Evolutionary conservation across 2,113 vertebrate genomes (phyloP).

Genomic region (Platichthys flesus): DNA sequence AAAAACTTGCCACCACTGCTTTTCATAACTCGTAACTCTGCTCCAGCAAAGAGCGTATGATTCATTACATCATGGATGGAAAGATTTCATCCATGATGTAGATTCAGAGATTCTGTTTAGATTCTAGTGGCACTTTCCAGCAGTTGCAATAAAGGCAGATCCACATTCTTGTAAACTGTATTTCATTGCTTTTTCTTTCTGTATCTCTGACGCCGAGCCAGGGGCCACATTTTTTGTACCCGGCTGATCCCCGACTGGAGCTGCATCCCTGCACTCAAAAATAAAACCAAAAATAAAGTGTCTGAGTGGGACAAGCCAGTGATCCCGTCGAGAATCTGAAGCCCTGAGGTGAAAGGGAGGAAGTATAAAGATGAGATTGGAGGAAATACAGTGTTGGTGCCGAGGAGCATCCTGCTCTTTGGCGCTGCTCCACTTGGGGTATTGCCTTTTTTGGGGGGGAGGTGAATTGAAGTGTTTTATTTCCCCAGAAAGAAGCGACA

Average conservation of each 20-base stretch:
- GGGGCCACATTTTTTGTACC: slow-evolving; percentile 28
- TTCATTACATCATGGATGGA: slow-evolving; percentile 29
- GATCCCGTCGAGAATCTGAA: slow-evolving; percentile 22
- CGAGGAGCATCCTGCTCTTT: slow-evolving; percentile 19
- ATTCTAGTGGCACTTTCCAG: slow-evolving; percentile 11
- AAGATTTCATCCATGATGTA: slow-evolving; percentile 5
- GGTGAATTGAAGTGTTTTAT: slow-evolving; percentile 58
- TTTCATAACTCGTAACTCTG: background rate
- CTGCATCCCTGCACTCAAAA: slow-evolving; percentile 40
- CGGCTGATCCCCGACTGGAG: background rate
- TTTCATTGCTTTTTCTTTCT: slow-evolving; percentile 3
- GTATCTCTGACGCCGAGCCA: background rate
- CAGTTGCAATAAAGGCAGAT: background rate
- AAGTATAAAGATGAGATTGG: slow-evolving; percentile 10
- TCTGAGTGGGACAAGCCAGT: slow-evolving; percentile 7
- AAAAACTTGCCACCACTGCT: slow-evolving; percentile 1
- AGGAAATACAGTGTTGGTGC: background rate
- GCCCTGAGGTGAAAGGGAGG: slow-evolving; percentile 19
- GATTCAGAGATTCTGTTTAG: background rate
- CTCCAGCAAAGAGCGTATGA: background rate
- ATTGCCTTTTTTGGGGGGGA: slow-evolving; percentile 28
- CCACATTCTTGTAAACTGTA: slow-evolving; percentile 7
- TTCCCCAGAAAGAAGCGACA: slow-evolving; percentile 65
- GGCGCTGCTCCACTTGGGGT: slow-evolving; percentile 20
- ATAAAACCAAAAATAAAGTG: slow-evolving; percentile 14